Percentiles rank a stretch among this genome's conserved stretches.
These are phyloP conservation scores for Sakesphorus luctuosus DNA, from an alignment of 2,113 vertebrate species.

Conservation along the genomic window DNA sequence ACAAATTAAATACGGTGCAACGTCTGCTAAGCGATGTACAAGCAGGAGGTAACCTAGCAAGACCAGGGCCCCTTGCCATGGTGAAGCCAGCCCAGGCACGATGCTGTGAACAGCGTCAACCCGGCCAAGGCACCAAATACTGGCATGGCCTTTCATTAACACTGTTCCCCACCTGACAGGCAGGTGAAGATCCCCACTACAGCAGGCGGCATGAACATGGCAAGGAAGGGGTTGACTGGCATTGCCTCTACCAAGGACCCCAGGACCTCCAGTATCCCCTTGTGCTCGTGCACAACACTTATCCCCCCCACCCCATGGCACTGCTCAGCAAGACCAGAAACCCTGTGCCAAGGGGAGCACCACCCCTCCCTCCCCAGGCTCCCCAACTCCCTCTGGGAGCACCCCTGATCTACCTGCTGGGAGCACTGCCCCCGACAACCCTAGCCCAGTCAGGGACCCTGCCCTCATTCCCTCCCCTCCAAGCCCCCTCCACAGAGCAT, in stretches of 20 bases:
- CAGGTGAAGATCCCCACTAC: conserved; percentile 29
- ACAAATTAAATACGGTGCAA: conserved; percentile 67
- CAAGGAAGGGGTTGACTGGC: conserved; percentile 20
- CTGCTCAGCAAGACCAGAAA: conserved; percentile 33
- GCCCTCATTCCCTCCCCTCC: conserved; percentile 17
- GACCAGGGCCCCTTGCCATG: conserved; percentile 19
- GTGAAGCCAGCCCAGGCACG: conserved; percentile 41
- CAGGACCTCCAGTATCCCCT: conserved; percentile 23
- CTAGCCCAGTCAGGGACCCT: neutral
- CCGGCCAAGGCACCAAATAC: conserved; percentile 29
- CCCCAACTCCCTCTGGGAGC: conserved; percentile 51
- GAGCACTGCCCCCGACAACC: neutral
- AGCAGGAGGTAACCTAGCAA: conserved; percentile 58
- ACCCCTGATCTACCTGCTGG: neutral
- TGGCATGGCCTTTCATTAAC: conserved; percentile 37
- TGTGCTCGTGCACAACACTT: neutral
- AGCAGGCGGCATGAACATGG: conserved; percentile 15
- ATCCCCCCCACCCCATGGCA: neutral
- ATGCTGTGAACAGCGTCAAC: neutral
- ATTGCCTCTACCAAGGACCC: conserved; percentile 6
- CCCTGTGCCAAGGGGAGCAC: neutral
- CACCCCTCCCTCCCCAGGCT: neutral
- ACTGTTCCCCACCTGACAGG: conserved; percentile 15
- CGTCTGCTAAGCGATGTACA: conserved; percentile 57
- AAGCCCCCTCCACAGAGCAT: conserved; percentile 31